Evolutionary conservation across 1,140 invertebrate species (phyloP).

Genomic region (Glossosoma conforme): DNA sequence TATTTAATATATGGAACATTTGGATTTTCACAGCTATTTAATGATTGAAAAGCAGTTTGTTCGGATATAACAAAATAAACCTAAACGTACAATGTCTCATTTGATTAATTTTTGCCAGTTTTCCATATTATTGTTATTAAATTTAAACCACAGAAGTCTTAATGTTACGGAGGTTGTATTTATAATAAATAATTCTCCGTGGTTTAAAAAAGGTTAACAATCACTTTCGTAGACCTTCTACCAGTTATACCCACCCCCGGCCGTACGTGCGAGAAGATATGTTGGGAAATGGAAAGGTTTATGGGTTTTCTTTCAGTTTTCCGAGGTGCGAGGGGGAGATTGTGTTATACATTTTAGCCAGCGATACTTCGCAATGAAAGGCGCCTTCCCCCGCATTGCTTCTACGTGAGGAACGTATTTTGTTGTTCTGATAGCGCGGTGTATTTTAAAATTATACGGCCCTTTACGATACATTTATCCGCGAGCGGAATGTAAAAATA

Average conservation of each 20-base stretch:
- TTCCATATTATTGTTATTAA: no score
- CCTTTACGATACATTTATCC: no score
- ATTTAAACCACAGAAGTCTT: no score
- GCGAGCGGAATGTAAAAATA: no score
- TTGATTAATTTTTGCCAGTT: no score
- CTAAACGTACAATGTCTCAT: no score
- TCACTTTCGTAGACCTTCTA: slow-evolving; percentile 41
- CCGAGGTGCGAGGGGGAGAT: slow-evolving; percentile 25
- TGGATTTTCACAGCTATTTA: no score
- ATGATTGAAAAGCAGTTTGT: no score
- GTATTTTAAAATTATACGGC: slow-evolving; percentile 3
- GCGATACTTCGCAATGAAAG: slow-evolving; percentile 9
- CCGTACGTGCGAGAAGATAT: slow-evolving; percentile 20
- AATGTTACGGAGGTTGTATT: no score
- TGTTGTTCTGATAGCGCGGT: slow-evolving; percentile 19
- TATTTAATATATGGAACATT: no score
- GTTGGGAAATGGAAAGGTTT: slow-evolving; percentile 41
- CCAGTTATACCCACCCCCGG: not conserved
- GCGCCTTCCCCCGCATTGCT: slow-evolving; percentile 12
- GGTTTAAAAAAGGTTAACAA: slow-evolving; percentile 15
- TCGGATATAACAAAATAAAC: no score
- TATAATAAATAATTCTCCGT: no score
- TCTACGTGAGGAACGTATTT: slow-evolving; percentile 49
- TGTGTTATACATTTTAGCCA: slow-evolving; percentile 24
- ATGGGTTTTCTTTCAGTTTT: slow-evolving; percentile 54